Percentiles rank a stretch among this genome's conserved stretches.
Conservation (phyloP, 2,113 vertebrate species). For the Rallus limicola region DNA sequence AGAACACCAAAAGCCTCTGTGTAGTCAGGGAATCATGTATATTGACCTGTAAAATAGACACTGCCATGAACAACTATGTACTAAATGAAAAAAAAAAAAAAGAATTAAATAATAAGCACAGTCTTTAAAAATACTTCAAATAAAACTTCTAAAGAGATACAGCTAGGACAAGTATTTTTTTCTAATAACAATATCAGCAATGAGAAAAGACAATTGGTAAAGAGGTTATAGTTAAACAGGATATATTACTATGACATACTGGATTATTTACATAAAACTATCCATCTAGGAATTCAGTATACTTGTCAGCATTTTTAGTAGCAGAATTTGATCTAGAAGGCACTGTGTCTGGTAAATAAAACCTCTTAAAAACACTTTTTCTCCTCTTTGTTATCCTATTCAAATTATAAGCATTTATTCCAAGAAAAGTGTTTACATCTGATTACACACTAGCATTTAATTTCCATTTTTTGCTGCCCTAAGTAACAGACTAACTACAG, state of each 20-base stretch:
- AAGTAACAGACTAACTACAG: background rate
- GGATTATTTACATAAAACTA: background rate
- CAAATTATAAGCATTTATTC: background rate
- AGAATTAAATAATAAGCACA: background rate
- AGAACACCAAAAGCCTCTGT: background rate
- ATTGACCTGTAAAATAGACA: background rate
- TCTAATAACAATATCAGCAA: background rate
- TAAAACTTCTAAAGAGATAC: background rate
- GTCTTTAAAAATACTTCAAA: background rate
- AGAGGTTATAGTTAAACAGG: background rate
- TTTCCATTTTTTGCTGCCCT: background rate
- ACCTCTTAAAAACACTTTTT: background rate
- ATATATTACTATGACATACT: background rate
- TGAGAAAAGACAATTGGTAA: background rate
- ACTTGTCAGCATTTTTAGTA: background rate
- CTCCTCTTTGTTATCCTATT: background rate
- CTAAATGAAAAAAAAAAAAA: background rate
- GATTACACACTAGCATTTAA: background rate
- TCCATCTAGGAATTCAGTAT: background rate
- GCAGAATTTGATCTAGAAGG: background rate
- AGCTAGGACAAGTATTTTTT: background rate
- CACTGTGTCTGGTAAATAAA: background rate
- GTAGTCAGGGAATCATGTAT: background rate
- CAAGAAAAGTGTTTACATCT: background rate
- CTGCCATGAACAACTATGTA: rapidly evolving